Percentiles rank a stretch among this genome's conserved stretches.
Evolutionary conservation across 2,797 vertebrate genomes (phyloP).

Genomic region (Crenichthys baileyi): DNA sequence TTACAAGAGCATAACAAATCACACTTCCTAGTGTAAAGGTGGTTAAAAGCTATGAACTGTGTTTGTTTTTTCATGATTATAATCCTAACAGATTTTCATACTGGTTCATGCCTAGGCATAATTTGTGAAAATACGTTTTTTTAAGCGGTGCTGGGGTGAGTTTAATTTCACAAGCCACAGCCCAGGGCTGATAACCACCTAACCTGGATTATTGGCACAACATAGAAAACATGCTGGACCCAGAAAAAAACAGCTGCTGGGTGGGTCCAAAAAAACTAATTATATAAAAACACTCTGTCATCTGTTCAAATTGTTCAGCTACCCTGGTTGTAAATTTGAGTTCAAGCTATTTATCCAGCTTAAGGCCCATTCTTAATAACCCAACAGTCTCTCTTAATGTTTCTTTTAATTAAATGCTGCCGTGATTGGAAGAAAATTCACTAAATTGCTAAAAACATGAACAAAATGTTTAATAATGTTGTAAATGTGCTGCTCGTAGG

Average conservation of each 20-base stretch:
- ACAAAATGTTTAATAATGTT: constrained; percentile 23
- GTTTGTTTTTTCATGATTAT: background rate
- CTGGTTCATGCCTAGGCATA: background rate
- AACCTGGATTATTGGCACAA: too few species aligned
- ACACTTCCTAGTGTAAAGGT: background rate
- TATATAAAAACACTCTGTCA: too few species aligned
- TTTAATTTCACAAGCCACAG: background rate
- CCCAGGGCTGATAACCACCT: too few species aligned
- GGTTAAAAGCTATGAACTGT: background rate
- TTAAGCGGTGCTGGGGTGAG: background rate
- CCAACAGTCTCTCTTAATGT: background rate
- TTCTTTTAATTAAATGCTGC: background rate
- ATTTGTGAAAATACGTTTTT: too few species aligned
- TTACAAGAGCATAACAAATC: background rate
- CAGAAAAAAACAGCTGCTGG: background rate
- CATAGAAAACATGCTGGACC: background rate
- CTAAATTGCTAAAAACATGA: constrained; percentile 4
- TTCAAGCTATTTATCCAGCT: background rate
- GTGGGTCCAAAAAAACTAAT: background rate
- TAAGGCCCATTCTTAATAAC: background rate
- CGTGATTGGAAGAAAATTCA: background rate
- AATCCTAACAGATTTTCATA: background rate
- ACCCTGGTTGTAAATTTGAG: background rate
- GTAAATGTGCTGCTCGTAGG: constrained; percentile 10
- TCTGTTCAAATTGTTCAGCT: background rate